Evolutionary conservation across 30 jellyfish, hydroid and myxozoan genomes (phyloP).

Genomic region (Aurelia sp.): DNA sequence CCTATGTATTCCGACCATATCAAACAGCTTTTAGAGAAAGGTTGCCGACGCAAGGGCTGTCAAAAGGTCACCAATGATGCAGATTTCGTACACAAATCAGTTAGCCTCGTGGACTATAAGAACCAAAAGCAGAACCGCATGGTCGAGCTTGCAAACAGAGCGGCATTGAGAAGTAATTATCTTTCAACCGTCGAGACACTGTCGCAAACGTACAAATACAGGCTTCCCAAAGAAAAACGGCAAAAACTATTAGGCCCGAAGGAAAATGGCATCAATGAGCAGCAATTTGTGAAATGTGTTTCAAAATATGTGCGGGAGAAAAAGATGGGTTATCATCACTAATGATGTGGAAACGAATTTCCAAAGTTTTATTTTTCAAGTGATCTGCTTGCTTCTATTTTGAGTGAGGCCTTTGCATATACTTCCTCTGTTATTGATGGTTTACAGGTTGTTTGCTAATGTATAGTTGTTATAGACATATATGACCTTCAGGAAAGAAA

Average conservation of each 20-base stretch:
- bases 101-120: no score
- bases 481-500: no score
- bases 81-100: not conserved
- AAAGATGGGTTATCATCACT: not conserved
- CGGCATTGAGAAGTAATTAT: not conserved
- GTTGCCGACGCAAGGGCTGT: not conserved
- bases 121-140: no score
- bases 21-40: not conserved
- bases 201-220: not conserved
- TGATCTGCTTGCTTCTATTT: no score
- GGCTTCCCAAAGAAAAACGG: slow-evolving; percentile 44
- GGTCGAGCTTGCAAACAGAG: not conserved
- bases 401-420: no score
- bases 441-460: no score
- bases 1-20: not conserved
- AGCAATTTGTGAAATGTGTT: slow-evolving; percentile 7
- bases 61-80: not conserved
- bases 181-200: not conserved
- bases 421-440: no score
- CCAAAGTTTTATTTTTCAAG: not conserved
- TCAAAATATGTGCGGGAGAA: not conserved
- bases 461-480: no score
- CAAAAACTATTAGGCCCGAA: slow-evolving; percentile 53
- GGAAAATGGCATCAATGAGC: slow-evolving; percentile 46
- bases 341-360: not conserved